Evolutionary conservation across 1,140 invertebrate species (phyloP).

Genomic region (Pachyrhynchus sulphureomaculatus): DNA sequence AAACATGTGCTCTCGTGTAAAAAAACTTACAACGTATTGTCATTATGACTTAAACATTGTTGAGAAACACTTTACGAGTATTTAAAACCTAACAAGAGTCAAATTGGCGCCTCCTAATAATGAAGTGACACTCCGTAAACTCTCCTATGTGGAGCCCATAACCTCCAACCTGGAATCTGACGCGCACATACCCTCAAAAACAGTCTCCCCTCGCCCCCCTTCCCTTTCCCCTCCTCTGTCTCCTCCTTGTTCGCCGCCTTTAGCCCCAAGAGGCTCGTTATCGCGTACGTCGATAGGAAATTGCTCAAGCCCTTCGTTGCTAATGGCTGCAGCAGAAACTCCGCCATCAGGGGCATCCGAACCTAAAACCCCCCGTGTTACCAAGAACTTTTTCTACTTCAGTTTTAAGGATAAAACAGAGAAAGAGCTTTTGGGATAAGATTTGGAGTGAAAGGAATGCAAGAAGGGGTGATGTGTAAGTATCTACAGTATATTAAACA

Average conservation of each 20-base stretch:
- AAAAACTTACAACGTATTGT: too few species aligned
- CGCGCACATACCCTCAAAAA: slow-evolving; percentile 7
- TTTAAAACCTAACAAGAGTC: neutral
- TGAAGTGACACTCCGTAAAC: neutral
- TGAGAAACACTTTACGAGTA: too few species aligned
- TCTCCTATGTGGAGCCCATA: neutral
- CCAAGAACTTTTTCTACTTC: slow-evolving; percentile 78
- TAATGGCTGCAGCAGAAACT: slow-evolving; percentile 56
- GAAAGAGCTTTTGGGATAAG: slow-evolving; percentile 79
- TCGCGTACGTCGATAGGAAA: slow-evolving; percentile 48
- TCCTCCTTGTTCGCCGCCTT: slow-evolving; percentile 40
- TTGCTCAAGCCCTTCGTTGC: slow-evolving; percentile 55
- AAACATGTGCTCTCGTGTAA: too few species aligned
- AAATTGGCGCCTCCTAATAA: neutral
- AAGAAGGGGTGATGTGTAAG: slow-evolving; percentile 42
- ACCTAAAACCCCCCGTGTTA: slow-evolving; percentile 54
- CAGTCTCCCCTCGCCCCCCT: slow-evolving; percentile 12
- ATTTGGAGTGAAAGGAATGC: slow-evolving; percentile 70
- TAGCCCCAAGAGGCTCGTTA: slow-evolving; percentile 44
- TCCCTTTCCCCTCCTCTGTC: slow-evolving; percentile 38
- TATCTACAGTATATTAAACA: neutral
- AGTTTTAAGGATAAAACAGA: slow-evolving; percentile 70
- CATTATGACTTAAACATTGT: too few species aligned
- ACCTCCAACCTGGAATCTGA: slow-evolving; percentile 42
- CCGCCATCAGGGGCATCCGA: slow-evolving; percentile 39